These are phyloP conservation scores for Euplexia lucipara DNA, from an alignment of 2,888 invertebrate genomes.

Conservation along the genomic window DNA sequence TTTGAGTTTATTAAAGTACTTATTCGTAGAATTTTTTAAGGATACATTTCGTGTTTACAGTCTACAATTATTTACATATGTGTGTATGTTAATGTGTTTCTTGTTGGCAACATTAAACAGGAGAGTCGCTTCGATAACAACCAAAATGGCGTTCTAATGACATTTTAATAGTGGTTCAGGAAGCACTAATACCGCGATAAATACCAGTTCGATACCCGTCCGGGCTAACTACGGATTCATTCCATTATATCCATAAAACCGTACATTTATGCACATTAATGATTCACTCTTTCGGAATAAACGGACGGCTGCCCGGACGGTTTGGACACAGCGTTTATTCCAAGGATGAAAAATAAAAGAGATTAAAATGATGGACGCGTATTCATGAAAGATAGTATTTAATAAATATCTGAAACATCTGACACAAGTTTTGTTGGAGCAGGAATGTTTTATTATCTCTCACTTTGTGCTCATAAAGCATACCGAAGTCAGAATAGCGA, in stretches of 20 bases:
- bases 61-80: slow-evolving; percentile 38
- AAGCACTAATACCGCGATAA: slow-evolving; percentile 69
- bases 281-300: slow-evolving; percentile 52
- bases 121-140: slow-evolving; percentile 69
- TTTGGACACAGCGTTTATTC: slow-evolving; percentile 57
- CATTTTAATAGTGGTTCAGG: slow-evolving; percentile 78
- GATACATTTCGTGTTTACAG: slow-evolving; percentile 13
- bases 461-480: slow-evolving; percentile 67
- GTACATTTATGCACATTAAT: slow-evolving; percentile 51
- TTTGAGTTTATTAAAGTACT: background rate
- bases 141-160: slow-evolving; percentile 76
- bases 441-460: slow-evolving; percentile 68
- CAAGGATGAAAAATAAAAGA: slow-evolving; percentile 64
- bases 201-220: slow-evolving; percentile 57
- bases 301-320: slow-evolving; percentile 20
- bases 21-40: slow-evolving; percentile 17
- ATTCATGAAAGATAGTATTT: slow-evolving; percentile 66
- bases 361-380: slow-evolving; percentile 61
- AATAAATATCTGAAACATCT: slow-evolving; percentile 67
- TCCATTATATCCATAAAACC: slow-evolving; percentile 41
- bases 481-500: slow-evolving; percentile 56
- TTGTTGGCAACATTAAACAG: slow-evolving; percentile 63
- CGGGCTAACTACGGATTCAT: slow-evolving; percentile 51
- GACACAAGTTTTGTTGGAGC: slow-evolving; percentile 53
- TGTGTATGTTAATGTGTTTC: slow-evolving; percentile 62